A percentile compares a stretch with the other conserved stretches of the same genome.
Conservation (phyloP, 2,113 vertebrate species). For the Neopipo cinnamomea region DNA sequence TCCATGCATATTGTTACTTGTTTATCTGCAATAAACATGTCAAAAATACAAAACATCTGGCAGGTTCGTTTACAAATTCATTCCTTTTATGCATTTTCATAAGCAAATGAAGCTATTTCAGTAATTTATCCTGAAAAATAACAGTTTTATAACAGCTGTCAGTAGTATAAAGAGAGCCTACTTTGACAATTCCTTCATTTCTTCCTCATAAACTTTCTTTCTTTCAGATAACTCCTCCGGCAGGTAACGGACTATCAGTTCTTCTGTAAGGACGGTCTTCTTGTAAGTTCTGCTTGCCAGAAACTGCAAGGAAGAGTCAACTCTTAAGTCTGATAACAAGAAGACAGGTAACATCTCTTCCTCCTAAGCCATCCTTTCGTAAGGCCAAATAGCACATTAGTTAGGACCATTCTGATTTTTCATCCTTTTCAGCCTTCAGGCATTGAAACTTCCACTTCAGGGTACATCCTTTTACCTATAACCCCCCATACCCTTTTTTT, state of each 20-base stretch:
- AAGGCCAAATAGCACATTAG: not conserved
- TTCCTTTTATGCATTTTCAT: not conserved
- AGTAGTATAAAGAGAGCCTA: slow-evolving; percentile 58
- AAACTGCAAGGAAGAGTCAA: slow-evolving; percentile 76
- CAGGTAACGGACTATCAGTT: slow-evolving; percentile 84
- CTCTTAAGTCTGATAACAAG: not conserved
- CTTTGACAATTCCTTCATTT: slow-evolving; percentile 92
- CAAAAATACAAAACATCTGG: not conserved
- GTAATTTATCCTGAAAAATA: not conserved
- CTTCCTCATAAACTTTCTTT: slow-evolving; percentile 89
- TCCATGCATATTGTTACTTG: not conserved
- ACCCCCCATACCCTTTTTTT: not conserved
- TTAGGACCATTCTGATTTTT: not conserved
- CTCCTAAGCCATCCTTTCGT: not conserved
- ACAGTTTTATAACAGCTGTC: not conserved
- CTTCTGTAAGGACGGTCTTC: slow-evolving; percentile 88
- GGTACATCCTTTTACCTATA: not conserved
- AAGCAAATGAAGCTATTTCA: not conserved
- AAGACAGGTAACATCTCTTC: not conserved
- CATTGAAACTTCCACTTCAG: not conserved
- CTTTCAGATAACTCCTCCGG: slow-evolving; percentile 86
- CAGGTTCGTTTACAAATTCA: not conserved
- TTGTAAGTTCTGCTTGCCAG: slow-evolving; percentile 87
- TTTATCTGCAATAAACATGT: not conserved
- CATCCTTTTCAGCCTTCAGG: not conserved